Evolutionary conservation across 2,888 invertebrate species (phyloP), one percentile per base, ranked within the genome.

Genomic region (Xestia ashworthii): DNA sequence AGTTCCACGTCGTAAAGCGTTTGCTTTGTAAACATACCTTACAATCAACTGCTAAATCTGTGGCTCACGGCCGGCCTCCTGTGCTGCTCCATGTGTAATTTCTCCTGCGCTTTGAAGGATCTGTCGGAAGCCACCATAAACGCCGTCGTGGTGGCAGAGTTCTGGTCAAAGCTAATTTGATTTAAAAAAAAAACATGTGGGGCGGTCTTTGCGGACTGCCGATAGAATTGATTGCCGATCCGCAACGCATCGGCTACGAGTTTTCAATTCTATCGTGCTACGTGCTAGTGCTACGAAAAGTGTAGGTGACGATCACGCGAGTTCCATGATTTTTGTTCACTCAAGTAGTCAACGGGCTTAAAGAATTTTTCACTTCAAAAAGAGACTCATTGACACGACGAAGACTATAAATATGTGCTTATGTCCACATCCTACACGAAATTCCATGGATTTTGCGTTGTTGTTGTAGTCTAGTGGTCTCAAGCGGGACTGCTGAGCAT

Each of bases 1-100:
- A 12, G 48, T 64, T 44, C 73, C 25, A 58, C 70, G 71, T 88
- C 86, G 77, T 81, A 79, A 88, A 89, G 81, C 82, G 76, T 75
- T 80, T 76, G 71, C 66, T 76, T 22, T 88, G 79, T 84, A 88
- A 88, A 87, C 85, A 83, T 58, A 48, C 32, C 48, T 74, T 53
- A 71, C 67, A 82, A 72, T 65, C 75, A 68, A 68, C 60, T 83
- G 22, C 41, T 70, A 48, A 80, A 55, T 3, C 11, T 55, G 12
- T n/a, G 58, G n/a, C 58, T 25, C 25, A 25, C 25, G 41, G 41
- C 8, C 25, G 41, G 41, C 8, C 5, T 58, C 14, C 5, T 58
- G 58, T 25, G 12, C 58, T 58, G 55, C 55, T 14, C 14, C 25
- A 53, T 22, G 55, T 14, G 25, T 32, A 32, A 58, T 32, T 16